A percentile compares a stretch with the other conserved stretches of the same genome.
Conservation (phyloP, 2,888 invertebrate genomes). For the Colostygia pectinataria region DNA sequence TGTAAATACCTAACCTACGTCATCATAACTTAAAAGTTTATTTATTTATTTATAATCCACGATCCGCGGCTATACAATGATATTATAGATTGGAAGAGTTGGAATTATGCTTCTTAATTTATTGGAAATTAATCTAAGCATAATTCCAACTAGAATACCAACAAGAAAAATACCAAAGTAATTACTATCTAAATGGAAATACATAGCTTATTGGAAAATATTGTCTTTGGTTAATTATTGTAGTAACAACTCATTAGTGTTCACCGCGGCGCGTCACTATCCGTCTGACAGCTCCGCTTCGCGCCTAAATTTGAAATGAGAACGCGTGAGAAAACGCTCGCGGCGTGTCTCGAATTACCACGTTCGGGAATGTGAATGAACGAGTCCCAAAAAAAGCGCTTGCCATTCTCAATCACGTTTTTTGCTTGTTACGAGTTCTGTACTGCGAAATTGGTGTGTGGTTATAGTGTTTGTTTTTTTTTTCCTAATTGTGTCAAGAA, state of each 20-base stretch:
- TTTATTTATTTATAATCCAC: too few relatives aligned
- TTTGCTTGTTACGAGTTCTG: slow-evolving; percentile 47
- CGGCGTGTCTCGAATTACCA: slow-evolving; percentile 61
- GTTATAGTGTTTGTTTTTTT: slow-evolving; percentile 30
- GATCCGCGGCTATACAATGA: too few relatives aligned
- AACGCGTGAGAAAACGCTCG: slow-evolving; percentile 73
- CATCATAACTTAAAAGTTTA: too few relatives aligned
- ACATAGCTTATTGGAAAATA: too few relatives aligned
- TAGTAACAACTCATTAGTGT: slow-evolving; percentile 26
- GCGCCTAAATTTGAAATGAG: slow-evolving; percentile 72
- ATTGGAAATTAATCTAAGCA: too few relatives aligned
- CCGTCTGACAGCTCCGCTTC: slow-evolving; percentile 56
- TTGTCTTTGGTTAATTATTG: slow-evolving; percentile 1
- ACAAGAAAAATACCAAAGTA: neutral
- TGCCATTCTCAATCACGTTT: slow-evolving; percentile 40
- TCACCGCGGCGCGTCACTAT: slow-evolving; percentile 37
- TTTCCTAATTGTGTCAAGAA: slow-evolving; percentile 36
- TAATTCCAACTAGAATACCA: too few relatives aligned
- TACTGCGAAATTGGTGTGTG: slow-evolving; percentile 35
- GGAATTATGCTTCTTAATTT: too few relatives aligned
- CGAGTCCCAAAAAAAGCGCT: slow-evolving; percentile 33
- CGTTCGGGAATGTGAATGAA: slow-evolving; percentile 65
- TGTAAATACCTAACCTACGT: too few relatives aligned
- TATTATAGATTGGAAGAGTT: too few relatives aligned
- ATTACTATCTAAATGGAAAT: too few relatives aligned